These are phyloP conservation scores for Forbesichthys agassizii DNA, from an alignment of 2,113 vertebrate genomes.

Conservation along the genomic window DNA sequence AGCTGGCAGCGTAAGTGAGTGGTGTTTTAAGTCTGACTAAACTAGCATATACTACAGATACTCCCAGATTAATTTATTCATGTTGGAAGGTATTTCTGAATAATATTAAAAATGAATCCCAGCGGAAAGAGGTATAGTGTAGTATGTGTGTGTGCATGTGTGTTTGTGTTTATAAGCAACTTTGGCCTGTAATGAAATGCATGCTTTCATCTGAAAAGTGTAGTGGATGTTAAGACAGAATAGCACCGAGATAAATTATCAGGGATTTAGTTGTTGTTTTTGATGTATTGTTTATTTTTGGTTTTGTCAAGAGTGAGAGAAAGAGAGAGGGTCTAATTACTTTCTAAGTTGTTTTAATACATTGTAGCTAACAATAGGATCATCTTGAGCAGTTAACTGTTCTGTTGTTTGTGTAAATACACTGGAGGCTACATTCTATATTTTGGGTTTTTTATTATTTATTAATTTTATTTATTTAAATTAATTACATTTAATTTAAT, in stretches of 20 bases:
- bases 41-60: conserved; percentile 36
- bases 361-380: conserved; percentile 33
- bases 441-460: too few species aligned
- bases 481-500: too few species aligned
- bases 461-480: too few species aligned
- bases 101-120: conserved; percentile 42
- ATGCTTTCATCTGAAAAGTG: background rate
- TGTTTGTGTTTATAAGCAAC: background rate
- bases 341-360: conserved; percentile 44
- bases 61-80: conserved; percentile 62
- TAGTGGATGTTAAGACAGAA: conserved; percentile 13
- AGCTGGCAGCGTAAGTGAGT: conserved; percentile 32
- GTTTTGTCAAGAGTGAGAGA: conserved; percentile 23
- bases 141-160: conserved; percentile 2
- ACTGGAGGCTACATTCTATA: too few species aligned
- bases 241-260: conserved; percentile 45
- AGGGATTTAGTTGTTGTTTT: conserved; percentile 51
- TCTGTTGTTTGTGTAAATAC: background rate
- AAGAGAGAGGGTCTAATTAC: conserved; percentile 45
- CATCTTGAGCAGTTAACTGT: background rate
- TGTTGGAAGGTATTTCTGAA: conserved; percentile 53
- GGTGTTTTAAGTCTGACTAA: conserved; percentile 34
- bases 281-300: conserved; percentile 50
- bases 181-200: conserved; percentile 28
- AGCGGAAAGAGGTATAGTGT: conserved; percentile 42